Evolutionary conservation across 2,113 vertebrate species (phyloP).

Genomic region (Dicaeum eximium): DNA sequence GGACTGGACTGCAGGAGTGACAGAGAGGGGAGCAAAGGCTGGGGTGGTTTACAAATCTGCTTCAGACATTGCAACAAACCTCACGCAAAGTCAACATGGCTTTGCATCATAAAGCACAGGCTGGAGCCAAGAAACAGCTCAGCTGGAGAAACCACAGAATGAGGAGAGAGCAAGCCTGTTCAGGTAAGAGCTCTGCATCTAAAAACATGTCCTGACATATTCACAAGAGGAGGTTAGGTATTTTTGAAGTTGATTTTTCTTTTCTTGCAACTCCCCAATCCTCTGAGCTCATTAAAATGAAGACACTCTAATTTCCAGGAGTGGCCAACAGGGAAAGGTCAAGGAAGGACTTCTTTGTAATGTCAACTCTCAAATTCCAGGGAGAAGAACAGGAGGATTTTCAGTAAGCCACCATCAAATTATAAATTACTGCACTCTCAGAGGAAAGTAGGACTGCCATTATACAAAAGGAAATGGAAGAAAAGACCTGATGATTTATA

Average conservation of each 20-base stretch:
- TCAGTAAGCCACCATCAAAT: not conserved
- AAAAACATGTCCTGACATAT: conserved; percentile 25
- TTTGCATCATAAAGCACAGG: conserved; percentile 16
- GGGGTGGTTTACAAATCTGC: not conserved
- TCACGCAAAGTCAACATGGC: not conserved
- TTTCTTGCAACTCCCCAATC: conserved; percentile 4
- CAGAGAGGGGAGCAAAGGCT: not conserved
- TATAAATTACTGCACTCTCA: not conserved
- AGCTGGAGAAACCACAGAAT: not conserved
- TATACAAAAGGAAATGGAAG: not conserved
- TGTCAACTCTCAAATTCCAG: not conserved
- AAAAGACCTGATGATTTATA: not conserved
- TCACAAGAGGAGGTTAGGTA: not conserved
- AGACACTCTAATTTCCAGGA: conserved; percentile 21
- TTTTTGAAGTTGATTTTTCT: conserved; percentile 13
- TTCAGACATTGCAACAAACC: not conserved
- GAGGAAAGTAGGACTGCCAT: not conserved
- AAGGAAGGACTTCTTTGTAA: conserved; percentile 4
- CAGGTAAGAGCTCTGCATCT: not conserved
- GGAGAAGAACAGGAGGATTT: not conserved
- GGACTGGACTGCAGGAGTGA: not conserved
- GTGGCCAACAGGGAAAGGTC: conserved; percentile 18
- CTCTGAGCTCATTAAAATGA: conserved; percentile 36
- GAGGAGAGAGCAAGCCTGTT: conserved; percentile 25
- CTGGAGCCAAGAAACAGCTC: conserved; percentile 26